Evolutionary conservation across 2,888 invertebrate genomes (phyloP).

Genomic region (Diarsia rubi): DNA sequence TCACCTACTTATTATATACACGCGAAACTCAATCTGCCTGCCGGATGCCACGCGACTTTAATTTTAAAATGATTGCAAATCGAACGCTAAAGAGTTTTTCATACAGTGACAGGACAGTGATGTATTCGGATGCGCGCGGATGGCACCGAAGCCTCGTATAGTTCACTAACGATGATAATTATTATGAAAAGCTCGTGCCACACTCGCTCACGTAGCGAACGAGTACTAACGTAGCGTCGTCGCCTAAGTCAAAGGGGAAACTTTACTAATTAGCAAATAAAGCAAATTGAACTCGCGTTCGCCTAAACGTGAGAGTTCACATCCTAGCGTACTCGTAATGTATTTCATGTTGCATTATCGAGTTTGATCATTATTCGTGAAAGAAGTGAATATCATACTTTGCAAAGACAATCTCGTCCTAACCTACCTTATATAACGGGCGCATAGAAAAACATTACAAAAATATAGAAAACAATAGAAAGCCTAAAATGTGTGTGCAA

Average conservation of each 20-base stretch:
- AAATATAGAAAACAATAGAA: background rate
- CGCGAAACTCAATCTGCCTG: constrained; percentile 40
- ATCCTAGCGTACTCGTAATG: constrained; percentile 71
- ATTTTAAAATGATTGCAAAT: constrained; percentile 62
- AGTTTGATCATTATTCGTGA: too few relatives aligned
- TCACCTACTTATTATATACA: constrained; percentile 34
- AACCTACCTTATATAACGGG: background rate
- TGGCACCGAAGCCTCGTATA: constrained; percentile 55
- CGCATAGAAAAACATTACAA: background rate
- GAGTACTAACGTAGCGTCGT: constrained; percentile 64
- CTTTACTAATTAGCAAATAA: constrained; percentile 88
- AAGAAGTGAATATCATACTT: too few relatives aligned
- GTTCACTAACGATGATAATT: constrained; percentile 79
- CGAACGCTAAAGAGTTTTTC: constrained; percentile 69
- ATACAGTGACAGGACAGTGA: constrained; percentile 71
- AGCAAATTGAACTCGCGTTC: constrained; percentile 82
- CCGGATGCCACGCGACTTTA: constrained; percentile 48
- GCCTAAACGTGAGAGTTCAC: constrained; percentile 77
- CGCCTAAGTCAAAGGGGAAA: constrained; percentile 79
- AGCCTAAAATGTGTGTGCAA: background rate
- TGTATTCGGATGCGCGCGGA: constrained; percentile 62
- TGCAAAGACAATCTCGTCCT: background rate
- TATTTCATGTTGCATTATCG: constrained; percentile 73
- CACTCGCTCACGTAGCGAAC: constrained; percentile 67
- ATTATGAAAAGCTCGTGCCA: constrained; percentile 77